Evolutionary conservation across 2,797 vertebrate genomes (phyloP), one percentile per base, ranked within the genome.

Genomic region (Mycteria americana): DNA sequence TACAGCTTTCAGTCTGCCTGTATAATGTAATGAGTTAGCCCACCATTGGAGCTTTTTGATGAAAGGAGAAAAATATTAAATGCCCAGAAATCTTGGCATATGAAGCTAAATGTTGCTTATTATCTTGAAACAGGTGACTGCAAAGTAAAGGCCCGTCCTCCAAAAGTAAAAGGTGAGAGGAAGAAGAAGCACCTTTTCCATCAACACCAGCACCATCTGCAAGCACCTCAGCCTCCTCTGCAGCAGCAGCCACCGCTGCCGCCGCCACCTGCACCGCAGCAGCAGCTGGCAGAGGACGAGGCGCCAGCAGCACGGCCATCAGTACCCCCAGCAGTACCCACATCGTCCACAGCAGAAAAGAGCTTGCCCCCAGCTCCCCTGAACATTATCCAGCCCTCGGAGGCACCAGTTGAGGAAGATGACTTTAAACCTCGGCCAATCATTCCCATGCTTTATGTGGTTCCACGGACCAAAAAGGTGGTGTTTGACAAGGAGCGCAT

Each of bases 401-500:
- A 95, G 90, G 46, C 41, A 2, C 92, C 93, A 0, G 60, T 46
- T 0, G 97, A 97, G 24, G 98, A 97, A 31, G 97, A 93, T 0
- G 98, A 98, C 70, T 97, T 96, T 9, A 98, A 96, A 28, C 97
- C 97, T 0, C 94, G 98, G 21, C 97, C 98, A 23, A 98, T 98
- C 94, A 98, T 98, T 87, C 98, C 98, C 67, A 98, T 98, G 97
- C 95, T 98, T 3, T 98, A 98, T 0, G 98, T 98, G 93, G 95
- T 98, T 64, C 98, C 98, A 1, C 97, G 95, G 83, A 90, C 97
- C 22, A 97, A 97, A 48, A 98, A 98, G 89, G 97, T 98, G 81
- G 89, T 92, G 4, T 94, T 96, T 21, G 92, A 98, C 70, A 97
- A 97, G 69, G 97, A 94, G 25, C 94, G 83, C 15, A 97, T 98